Evolutionary conservation across 2,888 invertebrate genomes (phyloP).

Genomic region (Parelbella ahira): DNA sequence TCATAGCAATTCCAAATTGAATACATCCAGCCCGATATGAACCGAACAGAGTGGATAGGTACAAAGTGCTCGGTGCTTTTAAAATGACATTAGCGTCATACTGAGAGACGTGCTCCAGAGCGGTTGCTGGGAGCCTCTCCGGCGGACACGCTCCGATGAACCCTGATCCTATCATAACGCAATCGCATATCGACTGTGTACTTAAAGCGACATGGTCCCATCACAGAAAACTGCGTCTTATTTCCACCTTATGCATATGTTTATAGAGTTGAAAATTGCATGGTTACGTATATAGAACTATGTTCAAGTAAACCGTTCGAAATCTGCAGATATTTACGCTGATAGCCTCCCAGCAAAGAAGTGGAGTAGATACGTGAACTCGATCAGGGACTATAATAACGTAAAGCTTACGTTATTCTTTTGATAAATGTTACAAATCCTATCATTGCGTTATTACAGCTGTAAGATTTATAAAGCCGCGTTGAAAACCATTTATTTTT

Average conservation of each 20-base stretch:
- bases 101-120: constrained; percentile 40
- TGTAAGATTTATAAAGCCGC: too few species aligned
- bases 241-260: constrained; percentile 41
- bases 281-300: constrained; percentile 34
- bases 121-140: constrained; percentile 37
- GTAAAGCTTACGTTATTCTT: constrained; percentile 26
- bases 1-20: too few species aligned
- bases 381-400: constrained; percentile 66
- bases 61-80: constrained; percentile 35
- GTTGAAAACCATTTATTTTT: too few species aligned
- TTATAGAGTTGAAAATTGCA: constrained; percentile 30
- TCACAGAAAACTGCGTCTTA: constrained; percentile 10
- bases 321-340: constrained; percentile 76
- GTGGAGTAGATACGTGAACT: constrained; percentile 72
- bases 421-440: constrained; percentile 8
- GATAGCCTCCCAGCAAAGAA: constrained; percentile 72
- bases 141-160: constrained; percentile 62
- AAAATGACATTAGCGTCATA: constrained; percentile 66
- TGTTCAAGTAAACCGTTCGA: constrained; percentile 39
- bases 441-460: too few species aligned
- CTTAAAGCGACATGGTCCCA: constrained; percentile 45
- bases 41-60: neutral
- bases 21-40: too few species aligned
- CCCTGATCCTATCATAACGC: constrained; percentile 79
- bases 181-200: constrained; percentile 61